phyloP scores from a whole-genome alignment of 2,113 vertebrate genomes.

The Gobiocypris rarus region DNA sequence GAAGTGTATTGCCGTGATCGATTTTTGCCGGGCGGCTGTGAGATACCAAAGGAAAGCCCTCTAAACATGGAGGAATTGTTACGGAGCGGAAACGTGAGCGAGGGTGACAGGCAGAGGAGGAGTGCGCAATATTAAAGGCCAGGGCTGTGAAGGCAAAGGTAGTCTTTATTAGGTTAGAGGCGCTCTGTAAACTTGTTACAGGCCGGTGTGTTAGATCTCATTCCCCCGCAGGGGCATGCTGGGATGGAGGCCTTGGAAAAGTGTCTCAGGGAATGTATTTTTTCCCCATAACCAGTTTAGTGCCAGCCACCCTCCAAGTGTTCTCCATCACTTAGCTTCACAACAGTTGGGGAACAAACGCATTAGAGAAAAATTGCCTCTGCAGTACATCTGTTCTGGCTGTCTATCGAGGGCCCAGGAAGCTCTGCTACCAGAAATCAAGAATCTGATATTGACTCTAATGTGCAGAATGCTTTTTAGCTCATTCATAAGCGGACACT shows the following conservation, averaged over 20 bases:
- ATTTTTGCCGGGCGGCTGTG: slow-evolving; percentile 40
- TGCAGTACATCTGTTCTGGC: slow-evolving; percentile 53
- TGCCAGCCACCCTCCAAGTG: slow-evolving; percentile 63
- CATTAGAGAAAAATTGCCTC: slow-evolving; percentile 59
- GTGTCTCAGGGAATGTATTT: slow-evolving; percentile 63
- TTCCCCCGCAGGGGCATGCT: slow-evolving; percentile 56
- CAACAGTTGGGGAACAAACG: slow-evolving; percentile 69
- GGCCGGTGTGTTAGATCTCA: slow-evolving; percentile 60
- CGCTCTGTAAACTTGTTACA: slow-evolving; percentile 71
- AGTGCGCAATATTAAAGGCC: slow-evolving; percentile 65
- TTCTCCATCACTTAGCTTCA: slow-evolving; percentile 77
- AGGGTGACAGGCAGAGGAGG: slow-evolving; percentile 59
- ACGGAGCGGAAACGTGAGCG: slow-evolving; percentile 52
- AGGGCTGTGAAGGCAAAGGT: slow-evolving; percentile 53
- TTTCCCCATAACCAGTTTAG: slow-evolving; percentile 73
- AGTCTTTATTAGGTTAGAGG: slow-evolving; percentile 69
- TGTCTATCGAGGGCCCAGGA: slow-evolving; percentile 20
- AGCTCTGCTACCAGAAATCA: background rate
- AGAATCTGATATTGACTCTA: background rate
- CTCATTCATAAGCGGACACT: background rate
- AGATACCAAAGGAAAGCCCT: slow-evolving; percentile 48
- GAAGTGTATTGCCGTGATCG: slow-evolving; percentile 51
- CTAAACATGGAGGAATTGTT: slow-evolving; percentile 59
- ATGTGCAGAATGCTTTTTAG: background rate
- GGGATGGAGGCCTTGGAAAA: slow-evolving; percentile 52